These are phyloP conservation scores for Camponotus floridanus DNA, from an alignment of 1,140 invertebrate genomes.

Conservation along the genomic window DNA sequence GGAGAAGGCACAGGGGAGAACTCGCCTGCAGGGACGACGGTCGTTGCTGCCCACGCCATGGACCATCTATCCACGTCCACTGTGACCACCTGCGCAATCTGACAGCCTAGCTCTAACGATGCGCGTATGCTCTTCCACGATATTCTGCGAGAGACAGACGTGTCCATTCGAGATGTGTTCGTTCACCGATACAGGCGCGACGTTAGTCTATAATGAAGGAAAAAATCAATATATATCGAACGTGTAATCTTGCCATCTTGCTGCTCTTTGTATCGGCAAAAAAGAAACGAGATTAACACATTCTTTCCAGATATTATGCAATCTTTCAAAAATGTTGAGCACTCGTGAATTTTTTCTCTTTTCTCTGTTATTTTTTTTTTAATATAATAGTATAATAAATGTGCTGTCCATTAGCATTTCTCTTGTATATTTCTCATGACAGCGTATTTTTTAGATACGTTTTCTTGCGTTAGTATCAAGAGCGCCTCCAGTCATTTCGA, in stretches of 20 bases:
- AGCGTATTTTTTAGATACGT: background rate
- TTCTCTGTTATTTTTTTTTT: background rate
- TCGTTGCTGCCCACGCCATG: slow-evolving; percentile 64
- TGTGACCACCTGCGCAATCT: slow-evolving; percentile 72
- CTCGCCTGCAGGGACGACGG: slow-evolving; percentile 52
- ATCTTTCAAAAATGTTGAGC: background rate
- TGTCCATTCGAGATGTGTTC: slow-evolving; percentile 22
- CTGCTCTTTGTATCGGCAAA: background rate
- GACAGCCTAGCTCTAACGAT: slow-evolving; percentile 77
- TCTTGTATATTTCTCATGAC: background rate
- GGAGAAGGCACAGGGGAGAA: slow-evolving; percentile 36
- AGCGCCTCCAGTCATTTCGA: background rate
- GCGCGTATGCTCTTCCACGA: slow-evolving; percentile 56
- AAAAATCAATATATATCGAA: background rate
- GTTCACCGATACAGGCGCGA: background rate
- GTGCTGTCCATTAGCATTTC: background rate
- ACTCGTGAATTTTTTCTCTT: background rate
- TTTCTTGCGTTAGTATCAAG: background rate
- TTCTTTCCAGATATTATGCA: background rate
- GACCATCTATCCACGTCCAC: slow-evolving; percentile 76
- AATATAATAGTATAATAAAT: background rate
- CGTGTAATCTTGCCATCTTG: background rate
- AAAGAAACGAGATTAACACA: background rate
- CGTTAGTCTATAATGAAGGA: slow-evolving; percentile 7
- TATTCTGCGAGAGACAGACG: slow-evolving; percentile 41